Evolutionary conservation across 2,888 invertebrate genomes (phyloP), one percentile per base, ranked within the genome.

Genomic region (Latheticus oryzae): DNA sequence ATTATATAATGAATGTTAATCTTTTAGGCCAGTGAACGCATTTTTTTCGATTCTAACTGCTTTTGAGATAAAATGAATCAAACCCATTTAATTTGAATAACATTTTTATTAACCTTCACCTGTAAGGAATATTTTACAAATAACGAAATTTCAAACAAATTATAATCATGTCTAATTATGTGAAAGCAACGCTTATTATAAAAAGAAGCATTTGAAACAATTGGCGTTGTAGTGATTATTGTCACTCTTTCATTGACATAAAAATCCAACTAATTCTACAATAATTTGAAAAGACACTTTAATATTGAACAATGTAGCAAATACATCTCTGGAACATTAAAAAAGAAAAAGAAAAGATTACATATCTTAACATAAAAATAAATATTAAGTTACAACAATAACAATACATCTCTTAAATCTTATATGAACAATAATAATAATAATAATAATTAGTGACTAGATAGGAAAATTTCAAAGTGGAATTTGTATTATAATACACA

Each of bases 391-490:
- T 64, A 64, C 61, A 64, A 64, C 64, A 64, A 64, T 64, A 62
- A 60, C 60, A 62, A 56, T 58, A 55, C 40, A 52, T 52, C 38
- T 42, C n/a, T 35, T 52, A 26, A 63, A 47, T 33, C 58, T 58
- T 56, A 35, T 60, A n/a, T 62, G 53, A 62, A 62, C 62, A 57
- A 52, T 60, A 60, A 59, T 53, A 62, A 62, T 62, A 62, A 62
- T 60, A 57, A 52, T 60, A 60, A 59, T 53, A 62, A 62, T 62
- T 68, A 68, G 59, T 68, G 68, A 68, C 68, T 68, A 68, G 68
- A 68, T 56, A 60, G 53, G 55, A 53, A 53, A 52, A 42, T 48
- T 47, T 52, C 65, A 61, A 58, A 58, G 64, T 59, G 48, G 50
- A 43, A 61, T 64, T 59, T 59, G 57, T 43, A 37, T 58, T 52